Percentiles rank a stretch among this genome's conserved stretches.
These are phyloP conservation scores for Anolis carolinensis DNA, from an alignment of 2,113 vertebrate species.

Conservation along the genomic window DNA sequence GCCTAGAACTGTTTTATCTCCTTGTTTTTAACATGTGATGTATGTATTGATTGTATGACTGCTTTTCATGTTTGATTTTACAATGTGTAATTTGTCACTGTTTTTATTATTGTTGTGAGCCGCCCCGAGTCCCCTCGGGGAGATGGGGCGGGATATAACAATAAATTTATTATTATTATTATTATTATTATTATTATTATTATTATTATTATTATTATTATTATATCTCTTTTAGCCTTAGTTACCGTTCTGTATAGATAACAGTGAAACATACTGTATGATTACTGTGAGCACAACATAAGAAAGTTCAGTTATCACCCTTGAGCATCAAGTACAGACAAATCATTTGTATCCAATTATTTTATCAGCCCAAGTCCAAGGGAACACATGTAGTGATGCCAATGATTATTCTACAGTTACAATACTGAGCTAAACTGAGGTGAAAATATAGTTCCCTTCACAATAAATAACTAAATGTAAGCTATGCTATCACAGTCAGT, in stretches of 20 bases:
- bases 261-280: background rate
- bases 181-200: no score
- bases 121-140: no score
- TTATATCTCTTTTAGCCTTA: background rate
- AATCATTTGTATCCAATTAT: background rate
- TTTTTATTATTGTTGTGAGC: no score
- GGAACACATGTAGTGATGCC: background rate
- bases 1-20: no score
- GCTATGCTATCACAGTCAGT: background rate
- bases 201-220: no score
- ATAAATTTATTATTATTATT: no score
- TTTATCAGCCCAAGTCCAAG: background rate
- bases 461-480: background rate
- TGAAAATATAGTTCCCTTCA: background rate
- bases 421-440: background rate
- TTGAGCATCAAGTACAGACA: background rate
- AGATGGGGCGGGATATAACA: no score
- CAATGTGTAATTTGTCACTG: no score
- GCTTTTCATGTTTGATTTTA: no score
- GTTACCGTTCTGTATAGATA: background rate
- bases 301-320: background rate
- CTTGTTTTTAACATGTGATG: no score
- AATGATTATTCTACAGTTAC: background rate
- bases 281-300: background rate
- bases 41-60: no score